Base-by-base conservation (phyloP, 2,113 vertebrate genomes). In the Ranitomeya imitator region DNA sequence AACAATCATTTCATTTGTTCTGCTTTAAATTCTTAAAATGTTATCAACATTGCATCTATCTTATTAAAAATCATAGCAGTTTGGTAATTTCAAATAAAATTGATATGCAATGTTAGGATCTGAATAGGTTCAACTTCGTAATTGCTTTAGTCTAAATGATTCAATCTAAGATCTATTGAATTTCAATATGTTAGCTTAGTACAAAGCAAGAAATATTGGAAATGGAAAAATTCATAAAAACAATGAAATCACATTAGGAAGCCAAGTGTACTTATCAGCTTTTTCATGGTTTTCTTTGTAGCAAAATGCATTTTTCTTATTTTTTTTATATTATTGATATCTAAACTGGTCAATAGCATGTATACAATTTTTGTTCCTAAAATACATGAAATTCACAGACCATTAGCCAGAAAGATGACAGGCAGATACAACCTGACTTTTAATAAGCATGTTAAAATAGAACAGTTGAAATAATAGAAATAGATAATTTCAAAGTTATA, bases 71-170 rank as follows among this genome's bases (percentile, higher is more conserved):
- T n/a, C 19, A 59, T 31, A 57, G 78, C 23, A 79, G 54, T 59
- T 79, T 59, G 4, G n/a, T 6, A 26, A 23, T 26, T 79, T 79
- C 78, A 59, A 26, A 79, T 59, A 59, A 59, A 79, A 79, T 79
- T 79, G 15, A 80, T 18, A 61, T 60, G 37, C 37, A 80, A 26
- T 60, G 23, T 80, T 79, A 31, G n/a, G 23, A 57, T 18, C 23
- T 80, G 79, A 31, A 31, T 31, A 31, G 26, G 26, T 79, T 57
- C 52, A 13, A 59, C 37, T 76, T 19, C 54, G 31, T 79, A 26
- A 79, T 79, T 79, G 54, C n/a, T 79, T 55, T 15, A 79, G 11
- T 79, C 7, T 59, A 23, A 79, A 59, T 59, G n/a, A 79, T 57
- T 59, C 77, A 59, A 31, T 59, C 13, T 79, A 59, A 59, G 16